Conservation (phyloP, 2,113 vertebrate species). For the Psammodynastes pulverulentus region DNA sequence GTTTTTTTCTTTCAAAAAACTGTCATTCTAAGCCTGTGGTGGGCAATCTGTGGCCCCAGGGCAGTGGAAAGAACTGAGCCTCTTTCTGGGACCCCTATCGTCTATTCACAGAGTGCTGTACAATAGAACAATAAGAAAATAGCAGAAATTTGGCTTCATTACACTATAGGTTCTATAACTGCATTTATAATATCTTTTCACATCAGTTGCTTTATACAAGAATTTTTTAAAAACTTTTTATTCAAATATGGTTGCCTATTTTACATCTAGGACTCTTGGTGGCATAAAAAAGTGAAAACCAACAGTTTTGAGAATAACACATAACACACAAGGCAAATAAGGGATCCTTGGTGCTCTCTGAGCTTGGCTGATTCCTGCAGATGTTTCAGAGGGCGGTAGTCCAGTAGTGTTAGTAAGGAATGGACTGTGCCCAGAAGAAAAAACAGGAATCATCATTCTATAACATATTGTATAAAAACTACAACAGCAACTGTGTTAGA, state of each 20-base stretch:
- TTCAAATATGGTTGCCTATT: neutral
- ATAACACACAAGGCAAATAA: neutral
- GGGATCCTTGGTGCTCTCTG: neutral
- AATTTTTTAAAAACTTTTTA: neutral
- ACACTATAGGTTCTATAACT: neutral
- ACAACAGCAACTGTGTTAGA: neutral
- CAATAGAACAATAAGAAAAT: too few species aligned
- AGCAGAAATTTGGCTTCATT: neutral
- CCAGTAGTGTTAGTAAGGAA: neutral
- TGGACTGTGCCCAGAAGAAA: neutral
- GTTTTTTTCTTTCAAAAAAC: neutral
- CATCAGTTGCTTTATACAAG: neutral
- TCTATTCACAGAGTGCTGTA: neutral
- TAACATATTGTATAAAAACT: neutral
- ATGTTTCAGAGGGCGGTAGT: neutral
- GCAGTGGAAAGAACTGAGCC: neutral
- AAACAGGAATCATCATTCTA: neutral
- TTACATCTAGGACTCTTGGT: neutral
- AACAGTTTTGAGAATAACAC: neutral
- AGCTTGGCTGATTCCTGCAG: neutral
- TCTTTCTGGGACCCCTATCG: neutral
- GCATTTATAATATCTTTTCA: neutral
- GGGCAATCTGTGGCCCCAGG: neutral
- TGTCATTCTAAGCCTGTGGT: neutral
- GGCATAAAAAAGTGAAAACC: neutral